phyloP scores from a whole-genome alignment of 1,140 invertebrate species.

The Aphelinus atriplicis region DNA sequence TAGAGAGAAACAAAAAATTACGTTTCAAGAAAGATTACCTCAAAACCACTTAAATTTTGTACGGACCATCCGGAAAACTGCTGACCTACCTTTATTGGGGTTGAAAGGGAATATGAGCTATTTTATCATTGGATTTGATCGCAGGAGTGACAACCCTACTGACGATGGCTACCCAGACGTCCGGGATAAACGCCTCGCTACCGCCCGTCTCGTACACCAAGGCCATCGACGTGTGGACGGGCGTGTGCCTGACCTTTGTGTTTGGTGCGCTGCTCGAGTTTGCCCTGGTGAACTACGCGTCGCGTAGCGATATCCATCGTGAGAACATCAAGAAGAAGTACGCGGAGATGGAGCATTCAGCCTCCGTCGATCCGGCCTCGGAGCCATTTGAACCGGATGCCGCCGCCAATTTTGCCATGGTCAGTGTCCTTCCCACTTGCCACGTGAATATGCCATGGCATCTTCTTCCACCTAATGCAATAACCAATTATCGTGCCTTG shows the following conservation, averaged over 20 bases:
- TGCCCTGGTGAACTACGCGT: slow-evolving; percentile 96
- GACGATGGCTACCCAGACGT: slow-evolving; percentile 97
- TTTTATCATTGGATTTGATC: not conserved
- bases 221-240: slow-evolving; percentile 97
- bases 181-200: slow-evolving; percentile 95
- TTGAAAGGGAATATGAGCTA: not conserved
- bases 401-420: slow-evolving; percentile 83
- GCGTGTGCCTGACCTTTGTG: slow-evolving; percentile 95
- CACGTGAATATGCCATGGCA: too few relatives aligned
- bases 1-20: too few relatives aligned
- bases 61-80: not conserved
- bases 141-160: slow-evolving; percentile 92
- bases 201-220: slow-evolving; percentile 97
- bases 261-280: slow-evolving; percentile 97
- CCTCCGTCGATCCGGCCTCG: slow-evolving; percentile 82
- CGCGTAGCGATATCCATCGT: slow-evolving; percentile 88
- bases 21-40: too few relatives aligned
- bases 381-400: slow-evolving; percentile 85
- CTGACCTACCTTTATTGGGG: slow-evolving; percentile 31
- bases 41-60: too few relatives aligned
- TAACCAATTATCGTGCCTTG: too few relatives aligned
- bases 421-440: slow-evolving; percentile 60
- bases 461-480: too few relatives aligned
- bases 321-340: slow-evolving; percentile 92
- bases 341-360: slow-evolving; percentile 84